Percentiles rank a stretch among this genome's conserved stretches.
These are phyloP conservation scores for Prinia subflava DNA, from an alignment of 2,113 vertebrate species.

Conservation along the genomic window DNA sequence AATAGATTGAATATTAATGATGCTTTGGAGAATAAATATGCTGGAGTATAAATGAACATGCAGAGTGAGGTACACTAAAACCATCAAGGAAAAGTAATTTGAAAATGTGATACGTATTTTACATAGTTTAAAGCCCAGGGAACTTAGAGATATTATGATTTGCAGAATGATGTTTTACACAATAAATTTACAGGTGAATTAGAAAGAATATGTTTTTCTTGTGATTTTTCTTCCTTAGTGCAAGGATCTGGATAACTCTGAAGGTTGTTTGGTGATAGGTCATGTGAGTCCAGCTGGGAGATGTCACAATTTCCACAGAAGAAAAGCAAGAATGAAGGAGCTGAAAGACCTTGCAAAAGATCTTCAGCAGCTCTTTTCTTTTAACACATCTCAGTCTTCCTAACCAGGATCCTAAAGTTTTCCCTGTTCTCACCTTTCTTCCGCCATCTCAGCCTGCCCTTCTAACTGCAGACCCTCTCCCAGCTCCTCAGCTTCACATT, in stretches of 20 bases:
- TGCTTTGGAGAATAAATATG: not conserved
- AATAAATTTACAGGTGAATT: not conserved
- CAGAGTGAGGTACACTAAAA: not conserved
- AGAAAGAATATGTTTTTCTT: not conserved
- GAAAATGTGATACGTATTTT: not conserved
- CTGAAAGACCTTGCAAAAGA: not conserved
- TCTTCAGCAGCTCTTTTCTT: not conserved
- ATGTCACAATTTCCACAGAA: not conserved
- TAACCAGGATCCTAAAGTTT: not conserved
- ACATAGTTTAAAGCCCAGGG: not conserved
- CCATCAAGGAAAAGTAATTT: not conserved
- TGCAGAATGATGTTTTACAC: not conserved
- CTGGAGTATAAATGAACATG: not conserved
- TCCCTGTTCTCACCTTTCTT: not conserved
- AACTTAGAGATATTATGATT: not conserved
- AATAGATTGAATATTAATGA: not conserved
- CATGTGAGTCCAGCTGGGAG: not conserved
- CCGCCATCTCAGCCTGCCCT: not conserved
- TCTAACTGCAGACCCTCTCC: not conserved
- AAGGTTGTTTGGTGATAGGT: not conserved
- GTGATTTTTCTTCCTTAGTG: not conserved
- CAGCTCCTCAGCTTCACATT: not conserved
- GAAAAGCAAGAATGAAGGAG: not conserved
- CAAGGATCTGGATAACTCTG: not conserved
- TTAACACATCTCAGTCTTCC: not conserved